These are phyloP conservation scores for Polydrusus pterygomalis DNA, from an alignment of 2,888 invertebrate species.

Conservation along the genomic window DNA sequence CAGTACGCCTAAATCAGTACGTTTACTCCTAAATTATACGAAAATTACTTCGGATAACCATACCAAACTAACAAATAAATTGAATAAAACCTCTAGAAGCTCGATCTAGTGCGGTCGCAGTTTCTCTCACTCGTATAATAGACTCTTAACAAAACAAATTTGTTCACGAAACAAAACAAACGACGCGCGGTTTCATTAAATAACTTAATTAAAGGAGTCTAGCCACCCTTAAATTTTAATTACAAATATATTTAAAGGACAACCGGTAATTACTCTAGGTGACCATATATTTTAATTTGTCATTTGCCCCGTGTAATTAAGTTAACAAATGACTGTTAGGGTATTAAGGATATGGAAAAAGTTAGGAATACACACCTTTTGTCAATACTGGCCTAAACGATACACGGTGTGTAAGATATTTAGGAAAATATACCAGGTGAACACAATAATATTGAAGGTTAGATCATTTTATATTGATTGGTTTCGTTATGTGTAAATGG, in stretches of 20 bases:
- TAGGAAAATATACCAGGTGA: background rate
- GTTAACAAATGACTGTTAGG: constrained; percentile 50
- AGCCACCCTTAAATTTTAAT: constrained; percentile 24
- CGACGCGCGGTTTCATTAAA: constrained; percentile 17
- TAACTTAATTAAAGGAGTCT: constrained; percentile 17
- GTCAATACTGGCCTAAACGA: constrained; percentile 29
- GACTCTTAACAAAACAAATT: background rate
- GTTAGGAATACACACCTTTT: constrained; percentile 42
- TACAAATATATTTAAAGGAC: constrained; percentile 36
- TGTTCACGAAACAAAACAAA: background rate
- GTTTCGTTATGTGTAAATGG: no score
- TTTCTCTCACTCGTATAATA: no score
- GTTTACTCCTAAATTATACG: no score
- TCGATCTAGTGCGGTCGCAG: no score
- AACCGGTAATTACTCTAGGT: constrained; percentile 47
- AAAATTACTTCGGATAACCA: no score
- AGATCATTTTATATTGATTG: no score
- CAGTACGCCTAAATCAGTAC: no score
- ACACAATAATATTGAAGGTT: no score
- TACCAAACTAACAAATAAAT: no score
- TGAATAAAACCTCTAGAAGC: no score
- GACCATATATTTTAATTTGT: constrained; percentile 55
- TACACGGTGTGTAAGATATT: constrained; percentile 3
- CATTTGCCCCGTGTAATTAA: constrained; percentile 52
- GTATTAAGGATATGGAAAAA: constrained; percentile 16